Evolutionary conservation across 2,888 invertebrate genomes (phyloP).

Genomic region (Euphydryas editha): DNA sequence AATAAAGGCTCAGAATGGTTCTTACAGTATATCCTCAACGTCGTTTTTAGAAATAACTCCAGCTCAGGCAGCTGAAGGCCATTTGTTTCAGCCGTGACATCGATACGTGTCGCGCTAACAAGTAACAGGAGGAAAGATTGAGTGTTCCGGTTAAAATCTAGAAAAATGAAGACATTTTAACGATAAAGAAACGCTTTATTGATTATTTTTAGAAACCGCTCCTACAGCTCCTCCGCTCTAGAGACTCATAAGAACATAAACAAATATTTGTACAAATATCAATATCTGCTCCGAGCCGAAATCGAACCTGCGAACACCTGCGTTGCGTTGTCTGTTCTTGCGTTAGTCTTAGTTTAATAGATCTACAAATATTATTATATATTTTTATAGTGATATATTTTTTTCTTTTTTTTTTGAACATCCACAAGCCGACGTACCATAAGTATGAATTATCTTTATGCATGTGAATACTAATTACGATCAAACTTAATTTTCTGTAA

Average conservation of each 20-base stretch:
- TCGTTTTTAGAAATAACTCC: not conserved
- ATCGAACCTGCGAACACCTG: too few species aligned
- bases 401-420: too few species aligned
- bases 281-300: too few species aligned
- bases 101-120: constrained; percentile 38
- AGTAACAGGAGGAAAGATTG: constrained; percentile 41
- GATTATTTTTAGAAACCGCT: not conserved
- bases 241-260: too few species aligned
- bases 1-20: not conserved
- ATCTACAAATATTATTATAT: too few species aligned
- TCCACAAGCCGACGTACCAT: too few species aligned
- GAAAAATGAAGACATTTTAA: constrained; percentile 5
- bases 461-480: not conserved
- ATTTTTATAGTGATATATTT: too few species aligned
- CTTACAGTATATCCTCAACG: not conserved
- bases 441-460: too few species aligned
- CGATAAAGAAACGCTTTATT: not conserved
- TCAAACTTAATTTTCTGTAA: constrained; percentile 8
- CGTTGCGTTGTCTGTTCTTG: too few species aligned
- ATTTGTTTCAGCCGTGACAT: constrained; percentile 28
- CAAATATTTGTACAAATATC: too few species aligned
- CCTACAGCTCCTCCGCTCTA: too few species aligned
- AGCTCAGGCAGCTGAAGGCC: constrained; percentile 16
- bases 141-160: constrained; percentile 19
- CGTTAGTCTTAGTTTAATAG: too few species aligned